These are phyloP conservation scores for Euzetes globulus DNA, from an alignment of 2,888 invertebrate species.

Conservation along the genomic window DNA sequence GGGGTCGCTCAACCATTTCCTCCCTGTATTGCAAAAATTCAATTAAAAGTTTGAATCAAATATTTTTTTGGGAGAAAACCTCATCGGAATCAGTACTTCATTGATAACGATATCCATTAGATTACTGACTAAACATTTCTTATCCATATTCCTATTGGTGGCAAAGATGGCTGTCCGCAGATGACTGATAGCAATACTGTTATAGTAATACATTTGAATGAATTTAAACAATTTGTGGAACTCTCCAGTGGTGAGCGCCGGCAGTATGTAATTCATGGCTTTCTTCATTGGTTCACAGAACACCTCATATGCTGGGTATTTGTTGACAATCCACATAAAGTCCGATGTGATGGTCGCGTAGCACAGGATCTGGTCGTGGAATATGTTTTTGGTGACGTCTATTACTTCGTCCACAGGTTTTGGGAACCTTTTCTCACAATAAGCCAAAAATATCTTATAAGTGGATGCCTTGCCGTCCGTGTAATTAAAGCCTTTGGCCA, in stretches of 20 bases:
- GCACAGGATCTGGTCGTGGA: conserved; percentile 18
- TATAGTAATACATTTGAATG: not conserved
- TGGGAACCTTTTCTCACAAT: not conserved
- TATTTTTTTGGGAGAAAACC: not conserved
- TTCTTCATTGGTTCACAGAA: not conserved
- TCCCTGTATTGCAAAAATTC: not conserved
- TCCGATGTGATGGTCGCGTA: not conserved
- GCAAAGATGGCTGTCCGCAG: not conserved
- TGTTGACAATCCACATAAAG: not conserved
- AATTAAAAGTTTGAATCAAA: not conserved
- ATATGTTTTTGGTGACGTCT: not conserved
- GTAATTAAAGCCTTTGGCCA: not conserved
- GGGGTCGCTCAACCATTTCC: not conserved
- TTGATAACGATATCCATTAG: not conserved
- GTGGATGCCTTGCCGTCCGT: not conserved
- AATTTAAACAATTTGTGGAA: not conserved
- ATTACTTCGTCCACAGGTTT: not conserved
- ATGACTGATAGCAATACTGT: not conserved
- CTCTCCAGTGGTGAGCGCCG: not conserved
- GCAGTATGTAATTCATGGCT: not conserved
- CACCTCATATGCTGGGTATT: not conserved
- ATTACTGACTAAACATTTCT: not conserved
- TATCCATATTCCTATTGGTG: not conserved
- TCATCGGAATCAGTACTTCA: not conserved
- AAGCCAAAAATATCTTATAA: conserved; percentile 13